Conservation (phyloP, 2,888 invertebrate genomes). For the Melinopterus prodromus region DNA sequence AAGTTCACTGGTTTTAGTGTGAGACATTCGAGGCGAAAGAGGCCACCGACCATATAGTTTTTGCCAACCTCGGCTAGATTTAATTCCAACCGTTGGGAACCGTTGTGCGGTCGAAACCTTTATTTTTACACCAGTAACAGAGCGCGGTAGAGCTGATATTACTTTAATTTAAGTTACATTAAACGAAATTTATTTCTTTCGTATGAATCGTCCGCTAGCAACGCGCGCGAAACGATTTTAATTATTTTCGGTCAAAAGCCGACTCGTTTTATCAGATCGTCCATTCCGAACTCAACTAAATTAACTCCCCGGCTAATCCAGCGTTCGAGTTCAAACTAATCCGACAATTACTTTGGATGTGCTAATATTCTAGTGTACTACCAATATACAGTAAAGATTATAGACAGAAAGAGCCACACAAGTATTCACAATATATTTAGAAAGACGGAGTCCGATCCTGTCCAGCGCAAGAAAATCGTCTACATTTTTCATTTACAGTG, state of each 20-base stretch:
- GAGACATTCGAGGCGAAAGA: not conserved
- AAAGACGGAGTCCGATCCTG: too few species aligned
- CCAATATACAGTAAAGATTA: too few species aligned
- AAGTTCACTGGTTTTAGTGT: not conserved
- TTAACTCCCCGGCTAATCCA: not conserved
- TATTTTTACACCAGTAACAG: not conserved
- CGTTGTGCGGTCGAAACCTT: not conserved
- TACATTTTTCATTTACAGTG: too few species aligned
- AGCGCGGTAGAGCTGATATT: not conserved
- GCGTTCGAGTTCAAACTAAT: not conserved
- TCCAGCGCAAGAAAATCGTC: too few species aligned
- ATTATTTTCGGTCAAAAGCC: not conserved
- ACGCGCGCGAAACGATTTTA: not conserved
- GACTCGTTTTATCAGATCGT: not conserved
- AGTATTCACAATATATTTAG: too few species aligned
- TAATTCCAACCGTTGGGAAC: not conserved
- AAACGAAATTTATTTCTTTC: slow-evolving; percentile 4
- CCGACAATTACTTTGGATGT: not conserved
- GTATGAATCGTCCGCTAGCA: not conserved
- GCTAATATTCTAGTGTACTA: too few species aligned
- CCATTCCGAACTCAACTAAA: not conserved
- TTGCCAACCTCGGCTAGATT: not conserved
- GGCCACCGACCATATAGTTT: not conserved
- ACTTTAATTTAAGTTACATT: not conserved
- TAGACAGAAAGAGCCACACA: too few species aligned